phyloP scores from a whole-genome alignment of 2,113 vertebrate species.

The Hypomesus transpacificus region DNA sequence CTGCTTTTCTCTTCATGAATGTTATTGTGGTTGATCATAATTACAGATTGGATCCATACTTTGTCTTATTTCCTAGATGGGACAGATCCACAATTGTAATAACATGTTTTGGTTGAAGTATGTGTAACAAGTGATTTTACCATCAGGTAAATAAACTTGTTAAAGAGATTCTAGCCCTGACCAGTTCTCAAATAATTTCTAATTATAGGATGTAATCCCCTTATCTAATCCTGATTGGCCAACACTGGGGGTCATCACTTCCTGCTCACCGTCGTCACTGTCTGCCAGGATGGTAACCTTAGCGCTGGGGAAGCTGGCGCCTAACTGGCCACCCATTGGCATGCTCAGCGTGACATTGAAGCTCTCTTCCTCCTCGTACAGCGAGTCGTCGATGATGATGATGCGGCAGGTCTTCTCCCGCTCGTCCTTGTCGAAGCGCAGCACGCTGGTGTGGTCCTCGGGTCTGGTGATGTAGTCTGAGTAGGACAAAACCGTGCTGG shows the following conservation, averaged over 20 bases:
- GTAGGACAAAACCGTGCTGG: constrained; percentile 74
- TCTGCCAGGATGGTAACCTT: constrained; percentile 77
- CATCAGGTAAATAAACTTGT: too few species aligned
- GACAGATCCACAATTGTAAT: too few species aligned
- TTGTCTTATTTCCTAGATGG: too few species aligned
- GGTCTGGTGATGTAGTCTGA: constrained; percentile 83
- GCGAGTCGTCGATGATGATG: constrained; percentile 81
- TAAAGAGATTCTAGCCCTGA: too few species aligned
- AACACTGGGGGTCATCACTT: not conserved
- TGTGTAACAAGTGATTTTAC: too few species aligned
- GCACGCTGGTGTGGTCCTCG: constrained; percentile 77
- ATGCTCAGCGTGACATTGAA: constrained; percentile 81
- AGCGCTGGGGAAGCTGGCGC: constrained; percentile 70
- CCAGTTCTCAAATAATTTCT: not conserved
- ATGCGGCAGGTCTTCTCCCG: constrained; percentile 75
- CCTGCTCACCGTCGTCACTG: constrained; percentile 77
- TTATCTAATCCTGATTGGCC: not conserved
- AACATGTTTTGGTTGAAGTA: too few species aligned
- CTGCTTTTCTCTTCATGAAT: too few species aligned
- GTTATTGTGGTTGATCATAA: too few species aligned
- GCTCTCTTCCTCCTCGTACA: constrained; percentile 84
- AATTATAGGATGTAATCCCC: not conserved
- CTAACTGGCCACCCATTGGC: constrained; percentile 76
- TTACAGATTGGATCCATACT: too few species aligned
- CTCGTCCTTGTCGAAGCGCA: constrained; percentile 80